Evolutionary conservation across 2,113 vertebrate genomes (phyloP).

Genomic region (Caranx melampygus): DNA sequence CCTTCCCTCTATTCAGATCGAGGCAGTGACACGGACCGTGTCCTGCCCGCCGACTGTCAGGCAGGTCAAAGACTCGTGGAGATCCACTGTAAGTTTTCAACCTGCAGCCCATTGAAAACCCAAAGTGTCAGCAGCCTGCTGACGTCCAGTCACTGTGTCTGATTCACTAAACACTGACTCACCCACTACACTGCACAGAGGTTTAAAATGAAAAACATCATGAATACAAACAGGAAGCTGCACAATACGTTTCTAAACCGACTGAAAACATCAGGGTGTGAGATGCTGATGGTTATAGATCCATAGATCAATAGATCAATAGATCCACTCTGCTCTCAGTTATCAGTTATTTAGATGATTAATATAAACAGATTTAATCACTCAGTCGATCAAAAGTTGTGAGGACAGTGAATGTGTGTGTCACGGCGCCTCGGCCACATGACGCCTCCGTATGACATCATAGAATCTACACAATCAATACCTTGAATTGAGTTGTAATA

Average conservation of each 20-base stretch:
- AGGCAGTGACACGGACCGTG: slow-evolving; percentile 80
- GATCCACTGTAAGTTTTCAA: slow-evolving; percentile 79
- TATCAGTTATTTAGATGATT: background rate
- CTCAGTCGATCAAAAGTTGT: too few relatives aligned
- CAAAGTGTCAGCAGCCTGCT: slow-evolving; percentile 35
- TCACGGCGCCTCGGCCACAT: too few relatives aligned
- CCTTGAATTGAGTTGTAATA: too few relatives aligned
- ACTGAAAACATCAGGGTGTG: background rate
- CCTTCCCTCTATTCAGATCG: slow-evolving; percentile 82
- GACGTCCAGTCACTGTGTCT: slow-evolving; percentile 1
- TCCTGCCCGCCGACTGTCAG: slow-evolving; percentile 78
- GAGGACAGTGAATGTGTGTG: too few relatives aligned
- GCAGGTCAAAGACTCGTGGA: slow-evolving; percentile 82
- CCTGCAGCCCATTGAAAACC: slow-evolving; percentile 46
- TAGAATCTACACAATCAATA: background rate
- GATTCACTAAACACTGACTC: background rate
- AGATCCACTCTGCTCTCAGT: background rate
- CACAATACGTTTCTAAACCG: background rate
- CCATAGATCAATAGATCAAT: background rate
- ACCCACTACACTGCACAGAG: background rate
- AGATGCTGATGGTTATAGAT: background rate
- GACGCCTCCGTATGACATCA: too few relatives aligned
- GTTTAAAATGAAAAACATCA: background rate
- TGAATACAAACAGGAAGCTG: background rate
- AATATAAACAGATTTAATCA: too few relatives aligned